These are phyloP conservation scores for Indicator maculatus DNA, from an alignment of 2,113 vertebrate species.

Conservation along the genomic window DNA sequence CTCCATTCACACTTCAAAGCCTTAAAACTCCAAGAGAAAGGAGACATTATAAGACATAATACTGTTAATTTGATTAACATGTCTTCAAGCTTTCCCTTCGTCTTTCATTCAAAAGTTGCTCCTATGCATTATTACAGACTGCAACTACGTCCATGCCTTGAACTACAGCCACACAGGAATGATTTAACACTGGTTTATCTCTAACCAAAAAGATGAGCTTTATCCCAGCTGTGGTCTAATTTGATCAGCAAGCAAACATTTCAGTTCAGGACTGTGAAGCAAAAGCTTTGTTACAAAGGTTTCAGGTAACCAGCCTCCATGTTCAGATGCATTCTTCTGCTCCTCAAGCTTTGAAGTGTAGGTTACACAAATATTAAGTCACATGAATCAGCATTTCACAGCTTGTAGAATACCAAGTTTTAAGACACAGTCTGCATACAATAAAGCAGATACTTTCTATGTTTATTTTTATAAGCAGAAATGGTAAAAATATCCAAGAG, in stretches of 20 bases:
- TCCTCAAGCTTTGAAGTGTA: neutral
- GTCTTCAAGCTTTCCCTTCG: neutral
- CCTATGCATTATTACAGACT: neutral
- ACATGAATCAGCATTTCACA: neutral
- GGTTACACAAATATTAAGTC: neutral
- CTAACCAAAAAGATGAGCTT: neutral
- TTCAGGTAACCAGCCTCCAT: neutral
- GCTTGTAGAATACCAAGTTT: neutral
- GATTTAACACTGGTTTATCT: neutral
- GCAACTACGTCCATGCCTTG: neutral
- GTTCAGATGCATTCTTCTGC: neutral
- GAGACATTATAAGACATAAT: neutral
- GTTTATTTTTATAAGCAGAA: neutral
- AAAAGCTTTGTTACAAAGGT: neutral
- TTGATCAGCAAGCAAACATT: neutral
- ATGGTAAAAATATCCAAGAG: neutral
- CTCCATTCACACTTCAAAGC: neutral
- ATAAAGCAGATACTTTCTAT: neutral
- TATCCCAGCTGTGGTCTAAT: neutral
- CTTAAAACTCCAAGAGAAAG: neutral
- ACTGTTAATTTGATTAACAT: neutral
- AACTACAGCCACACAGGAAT: neutral
- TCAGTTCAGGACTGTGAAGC: neutral
- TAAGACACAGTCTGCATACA: neutral
- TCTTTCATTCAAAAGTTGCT: neutral